Percentiles rank a stretch among this genome's conserved stretches.
Evolutionary conservation across 2,888 invertebrate genomes (phyloP).

Genomic region (Sipunculus nudus): DNA sequence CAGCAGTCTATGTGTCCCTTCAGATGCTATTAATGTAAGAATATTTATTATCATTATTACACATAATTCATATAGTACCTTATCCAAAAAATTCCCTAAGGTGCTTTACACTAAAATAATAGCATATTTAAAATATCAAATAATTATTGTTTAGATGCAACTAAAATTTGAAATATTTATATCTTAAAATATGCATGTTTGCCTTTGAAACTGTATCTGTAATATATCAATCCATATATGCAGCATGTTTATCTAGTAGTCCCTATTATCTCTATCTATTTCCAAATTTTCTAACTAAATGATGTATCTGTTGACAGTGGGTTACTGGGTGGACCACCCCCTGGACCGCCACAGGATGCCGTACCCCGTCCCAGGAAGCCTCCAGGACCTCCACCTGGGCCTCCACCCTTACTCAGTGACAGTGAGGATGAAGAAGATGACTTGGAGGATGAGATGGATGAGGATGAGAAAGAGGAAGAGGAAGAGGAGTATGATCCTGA

Average conservation of each 20-base stretch:
- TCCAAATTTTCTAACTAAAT: conserved; percentile 1
- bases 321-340: conserved; percentile 6
- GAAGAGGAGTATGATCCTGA: not conserved
- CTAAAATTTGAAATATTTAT: too few species aligned
- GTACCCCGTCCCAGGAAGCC: conserved; percentile 48
- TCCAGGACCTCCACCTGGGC: conserved; percentile 64
- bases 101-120: too few species aligned
- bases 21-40: too few species aligned
- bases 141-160: too few species aligned
- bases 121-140: too few species aligned
- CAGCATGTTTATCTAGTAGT: not conserved
- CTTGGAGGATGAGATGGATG: conserved; percentile 5
- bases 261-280: not conserved
- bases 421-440: conserved; percentile 56
- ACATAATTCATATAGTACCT: too few species aligned
- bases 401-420: conserved; percentile 64
- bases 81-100: too few species aligned
- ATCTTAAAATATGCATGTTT: too few species aligned
- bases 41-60: too few species aligned
- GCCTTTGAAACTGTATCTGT: too few species aligned
- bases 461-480: not conserved
- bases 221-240: too few species aligned
- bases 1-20: too few species aligned
- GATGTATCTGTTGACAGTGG: conserved; percentile 1
- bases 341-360: not conserved